These are phyloP conservation scores for Chrysolina oricalcia DNA, from an alignment of 2,888 invertebrate species.

Conservation along the genomic window DNA sequence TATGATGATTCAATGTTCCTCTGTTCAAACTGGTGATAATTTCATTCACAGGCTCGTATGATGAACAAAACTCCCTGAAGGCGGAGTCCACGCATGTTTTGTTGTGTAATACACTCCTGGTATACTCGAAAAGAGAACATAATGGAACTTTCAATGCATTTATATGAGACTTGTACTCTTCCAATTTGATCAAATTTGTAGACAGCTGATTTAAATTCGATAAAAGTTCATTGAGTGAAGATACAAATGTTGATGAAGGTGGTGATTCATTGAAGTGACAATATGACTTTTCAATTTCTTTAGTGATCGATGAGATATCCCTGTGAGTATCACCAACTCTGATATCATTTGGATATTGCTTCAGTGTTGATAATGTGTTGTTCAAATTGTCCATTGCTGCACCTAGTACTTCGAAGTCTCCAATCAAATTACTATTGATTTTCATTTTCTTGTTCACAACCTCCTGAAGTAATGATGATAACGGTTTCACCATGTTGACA, in stretches of 20 bases:
- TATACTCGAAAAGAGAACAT: constrained; percentile 47
- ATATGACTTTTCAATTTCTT: not conserved
- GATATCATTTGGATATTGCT: not conserved
- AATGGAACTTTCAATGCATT: constrained; percentile 39
- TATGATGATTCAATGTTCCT: constrained; percentile 38
- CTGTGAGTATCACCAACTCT: not conserved
- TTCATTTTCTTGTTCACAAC: not conserved
- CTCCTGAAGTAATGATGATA: not conserved
- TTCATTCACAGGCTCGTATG: constrained; percentile 47
- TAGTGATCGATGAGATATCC: not conserved
- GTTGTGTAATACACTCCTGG: constrained; percentile 37
- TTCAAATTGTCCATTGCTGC: not conserved
- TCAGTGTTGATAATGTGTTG: not conserved
- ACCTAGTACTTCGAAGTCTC: not conserved
- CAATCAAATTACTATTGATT: not conserved
- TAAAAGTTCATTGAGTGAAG: not conserved
- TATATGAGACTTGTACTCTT: constrained; percentile 15
- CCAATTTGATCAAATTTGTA: constrained; percentile 19
- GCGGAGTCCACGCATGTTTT: constrained; percentile 24
- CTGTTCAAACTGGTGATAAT: constrained; percentile 49
- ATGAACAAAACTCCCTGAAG: constrained; percentile 39
- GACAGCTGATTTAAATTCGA: constrained; percentile 11
- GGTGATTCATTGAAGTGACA: not conserved
- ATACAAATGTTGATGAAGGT: not conserved
- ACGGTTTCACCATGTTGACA: not conserved